Percentiles rank a stretch among this genome's conserved stretches.
phyloP scores from a whole-genome alignment of 2,888 invertebrate genomes.

The Stenichneumon culpator region DNA sequence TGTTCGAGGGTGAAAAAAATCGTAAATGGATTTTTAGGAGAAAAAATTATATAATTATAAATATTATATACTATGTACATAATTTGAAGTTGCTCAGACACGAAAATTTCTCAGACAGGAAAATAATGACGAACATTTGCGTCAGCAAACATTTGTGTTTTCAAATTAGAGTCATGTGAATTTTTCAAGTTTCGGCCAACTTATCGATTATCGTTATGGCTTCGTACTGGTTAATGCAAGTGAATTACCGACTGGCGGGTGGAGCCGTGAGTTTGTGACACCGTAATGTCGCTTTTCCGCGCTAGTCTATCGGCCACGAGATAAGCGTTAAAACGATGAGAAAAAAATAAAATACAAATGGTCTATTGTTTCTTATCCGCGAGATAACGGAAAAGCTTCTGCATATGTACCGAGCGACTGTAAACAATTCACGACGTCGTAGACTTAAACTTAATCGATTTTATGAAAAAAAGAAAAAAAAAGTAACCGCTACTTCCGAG shows the following conservation, averaged over 20 bases:
- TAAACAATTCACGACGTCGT: background rate
- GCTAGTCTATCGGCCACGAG: background rate
- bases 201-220: background rate
- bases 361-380: background rate
- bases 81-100: conserved; percentile 21
- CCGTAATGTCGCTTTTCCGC: background rate
- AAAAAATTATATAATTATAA: too few species aligned
- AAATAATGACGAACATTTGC: too few species aligned
- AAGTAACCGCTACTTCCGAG: too few species aligned
- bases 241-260: background rate
- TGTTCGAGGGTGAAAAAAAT: too few species aligned
- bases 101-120: too few species aligned
- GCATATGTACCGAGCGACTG: background rate
- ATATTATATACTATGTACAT: too few species aligned
- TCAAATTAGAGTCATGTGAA: background rate
- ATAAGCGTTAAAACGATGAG: background rate
- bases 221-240: background rate
- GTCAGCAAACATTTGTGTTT: too few species aligned
- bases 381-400: background rate
- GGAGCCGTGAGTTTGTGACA: background rate
- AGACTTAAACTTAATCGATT: background rate
- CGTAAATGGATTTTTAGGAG: too few species aligned
- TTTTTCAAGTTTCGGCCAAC: background rate
- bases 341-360: background rate
- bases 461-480: background rate